Evolutionary conservation across 2,888 invertebrate species (phyloP).

Genomic region (Phlogophora meticulosa): DNA sequence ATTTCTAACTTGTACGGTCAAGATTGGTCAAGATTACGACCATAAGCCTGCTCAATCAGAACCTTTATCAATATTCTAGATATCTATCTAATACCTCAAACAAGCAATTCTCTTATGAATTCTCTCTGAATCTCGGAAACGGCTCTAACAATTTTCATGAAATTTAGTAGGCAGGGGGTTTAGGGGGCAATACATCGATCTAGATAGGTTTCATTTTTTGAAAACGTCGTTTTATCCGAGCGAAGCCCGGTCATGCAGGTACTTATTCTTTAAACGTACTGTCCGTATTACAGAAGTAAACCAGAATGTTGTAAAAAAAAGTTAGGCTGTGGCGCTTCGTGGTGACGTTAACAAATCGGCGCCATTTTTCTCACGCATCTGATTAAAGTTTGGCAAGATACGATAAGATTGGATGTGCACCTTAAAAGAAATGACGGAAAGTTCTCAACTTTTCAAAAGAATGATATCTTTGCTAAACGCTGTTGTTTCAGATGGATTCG

Average conservation of each 20-base stretch:
- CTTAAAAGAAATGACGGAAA: slow-evolving; percentile 35
- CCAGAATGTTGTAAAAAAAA: slow-evolving; percentile 45
- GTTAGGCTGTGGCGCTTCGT: slow-evolving; percentile 30
- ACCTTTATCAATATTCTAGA: not conserved
- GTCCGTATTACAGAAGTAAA: slow-evolving; percentile 11
- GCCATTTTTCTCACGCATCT: slow-evolving; percentile 61
- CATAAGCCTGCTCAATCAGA: not conserved
- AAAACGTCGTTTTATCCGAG: too few relatives aligned
- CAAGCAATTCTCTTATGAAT: too few relatives aligned
- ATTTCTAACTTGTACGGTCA: not conserved
- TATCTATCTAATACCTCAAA: too few relatives aligned
- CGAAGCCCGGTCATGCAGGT: too few relatives aligned
- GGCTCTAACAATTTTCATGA: too few relatives aligned
- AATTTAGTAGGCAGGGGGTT: too few relatives aligned
- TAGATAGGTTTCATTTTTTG: too few relatives aligned
- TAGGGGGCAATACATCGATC: too few relatives aligned
- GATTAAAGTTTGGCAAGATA: slow-evolving; percentile 56
- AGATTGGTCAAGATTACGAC: not conserved
- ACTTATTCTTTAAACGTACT: not conserved
- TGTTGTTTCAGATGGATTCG: slow-evolving; percentile 12
- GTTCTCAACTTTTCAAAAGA: slow-evolving; percentile 29
- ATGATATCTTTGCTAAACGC: slow-evolving; percentile 3
- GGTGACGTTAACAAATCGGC: slow-evolving; percentile 53
- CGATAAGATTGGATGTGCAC: slow-evolving; percentile 40
- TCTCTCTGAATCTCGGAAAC: too few relatives aligned